phyloP scores from a whole-genome alignment of 2,888 invertebrate genomes.

The Andrena camellia region DNA sequence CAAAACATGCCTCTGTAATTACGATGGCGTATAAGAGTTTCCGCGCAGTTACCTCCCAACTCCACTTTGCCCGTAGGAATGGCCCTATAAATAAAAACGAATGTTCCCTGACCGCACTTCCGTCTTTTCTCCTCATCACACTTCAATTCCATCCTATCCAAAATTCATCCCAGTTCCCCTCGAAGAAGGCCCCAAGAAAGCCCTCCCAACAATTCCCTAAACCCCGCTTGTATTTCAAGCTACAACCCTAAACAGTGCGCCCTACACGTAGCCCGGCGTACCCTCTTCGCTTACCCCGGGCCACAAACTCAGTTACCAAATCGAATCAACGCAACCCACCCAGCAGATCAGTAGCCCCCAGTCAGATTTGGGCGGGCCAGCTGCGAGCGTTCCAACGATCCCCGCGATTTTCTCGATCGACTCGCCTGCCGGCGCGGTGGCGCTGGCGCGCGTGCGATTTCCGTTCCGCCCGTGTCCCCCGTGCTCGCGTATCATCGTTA shows the following conservation, averaged over 20 bases:
- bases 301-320: slow-evolving; percentile 34
- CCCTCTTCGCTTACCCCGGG: slow-evolving; percentile 11
- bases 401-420: not conserved
- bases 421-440: not conserved
- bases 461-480: slow-evolving; percentile 29
- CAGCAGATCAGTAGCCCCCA: slow-evolving; percentile 3
- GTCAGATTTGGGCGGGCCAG: not conserved
- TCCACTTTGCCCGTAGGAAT: not conserved
- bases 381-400: not conserved
- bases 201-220: slow-evolving; percentile 2
- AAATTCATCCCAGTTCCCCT: not conserved
- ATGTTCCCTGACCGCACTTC: not conserved
- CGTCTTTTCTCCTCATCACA: not conserved
- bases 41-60: slow-evolving; percentile 10
- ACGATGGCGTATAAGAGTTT: slow-evolving; percentile 1
- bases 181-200: not conserved
- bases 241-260: not conserved
- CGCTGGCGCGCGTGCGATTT: slow-evolving; percentile 20
- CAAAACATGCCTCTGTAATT: not conserved
- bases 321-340: slow-evolving; percentile 32
- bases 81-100: not conserved
- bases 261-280: not conserved
- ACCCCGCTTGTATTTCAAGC: slow-evolving; percentile 1
- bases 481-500: slow-evolving; percentile 48
- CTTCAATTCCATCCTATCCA: slow-evolving; percentile 12